A percentile compares a stretch with the other conserved stretches of the same genome.
Conservation (phyloP, 2,113 vertebrate genomes). For the Actenoides lindsayi region DNA sequence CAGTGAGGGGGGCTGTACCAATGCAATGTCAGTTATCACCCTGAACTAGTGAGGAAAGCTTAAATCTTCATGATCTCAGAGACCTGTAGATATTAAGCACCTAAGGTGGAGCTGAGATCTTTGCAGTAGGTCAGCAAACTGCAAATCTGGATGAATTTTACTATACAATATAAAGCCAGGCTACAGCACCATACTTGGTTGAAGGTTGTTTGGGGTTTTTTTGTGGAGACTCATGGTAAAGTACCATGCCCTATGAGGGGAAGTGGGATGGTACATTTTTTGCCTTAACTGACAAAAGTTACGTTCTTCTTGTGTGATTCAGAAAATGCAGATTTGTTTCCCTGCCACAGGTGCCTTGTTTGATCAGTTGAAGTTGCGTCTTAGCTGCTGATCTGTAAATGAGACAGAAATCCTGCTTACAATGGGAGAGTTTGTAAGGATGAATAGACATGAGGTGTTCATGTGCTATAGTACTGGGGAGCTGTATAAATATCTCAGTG, state of each 20-base stretch:
- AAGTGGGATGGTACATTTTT: background rate
- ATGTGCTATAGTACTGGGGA: background rate
- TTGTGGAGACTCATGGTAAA: background rate
- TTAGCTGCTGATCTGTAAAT: background rate
- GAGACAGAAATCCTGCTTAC: background rate
- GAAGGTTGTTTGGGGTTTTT: background rate
- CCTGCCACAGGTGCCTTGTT: background rate
- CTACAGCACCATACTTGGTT: background rate
- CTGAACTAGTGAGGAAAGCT: background rate
- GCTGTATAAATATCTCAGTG: constrained; percentile 52
- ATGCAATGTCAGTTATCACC: background rate
- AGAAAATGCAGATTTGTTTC: background rate
- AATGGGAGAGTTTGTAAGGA: background rate
- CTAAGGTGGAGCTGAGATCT: background rate
- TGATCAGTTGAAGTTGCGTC: background rate
- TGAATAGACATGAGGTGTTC: background rate
- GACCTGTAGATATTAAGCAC: background rate
- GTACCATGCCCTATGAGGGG: background rate
- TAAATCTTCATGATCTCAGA: background rate
- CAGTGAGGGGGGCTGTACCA: background rate
- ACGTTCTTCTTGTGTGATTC: background rate
- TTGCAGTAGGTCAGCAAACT: background rate
- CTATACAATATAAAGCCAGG: background rate
- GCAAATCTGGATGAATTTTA: background rate
- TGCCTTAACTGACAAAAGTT: background rate